Evolutionary conservation across 2,113 vertebrate genomes (phyloP), one percentile per base, ranked within the genome.

Genomic region (Apus apus): DNA sequence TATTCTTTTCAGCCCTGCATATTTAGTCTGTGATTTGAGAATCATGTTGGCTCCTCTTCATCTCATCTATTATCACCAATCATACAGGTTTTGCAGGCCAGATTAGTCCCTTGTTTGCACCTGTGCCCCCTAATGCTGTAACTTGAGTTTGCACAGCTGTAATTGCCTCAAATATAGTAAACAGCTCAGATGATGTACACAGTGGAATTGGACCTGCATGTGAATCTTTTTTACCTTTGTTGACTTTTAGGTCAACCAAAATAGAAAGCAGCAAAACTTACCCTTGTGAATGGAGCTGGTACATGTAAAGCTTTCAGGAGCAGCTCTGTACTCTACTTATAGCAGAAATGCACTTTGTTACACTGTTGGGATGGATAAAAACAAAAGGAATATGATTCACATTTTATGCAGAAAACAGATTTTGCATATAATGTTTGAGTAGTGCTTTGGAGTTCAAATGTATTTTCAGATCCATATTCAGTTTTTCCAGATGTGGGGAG

Each of bases 141-240:
- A 86, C 48, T 88, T 88, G 74, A 9, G 82, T 95, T 97, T 96
- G 72, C 91, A 94, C 91, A 94, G 94, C 87, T 97, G 94, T 96
- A 96, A 91, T 94, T 94, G 82, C 46, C 36, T 92, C 0, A 0
- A 86, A 58, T 13, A 80, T 7, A 48, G 87, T 73, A 94, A 97
- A 97, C 87, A 97, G 38, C 56, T 94, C 48, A 30, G 60, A 83
- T 53, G 56, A 86, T 85, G 51, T 56, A 93, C 29, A 83, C n/a
- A 8, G 29, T 94, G 78, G 72, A 77, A 74, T 14, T 83, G 38
- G 56, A 93, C 60, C 26, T 17, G 50, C 38, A 17, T 57, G 40
- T 53, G 36, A 90, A 58, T 93, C 13, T 56, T 29, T 85, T 72
- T 65, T 25, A 84, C 74, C 60, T 83, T 5, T 34, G 21, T 60